Base-by-base conservation (phyloP, 2,113 vertebrate species). In the Ovibos moschatus region DNA sequence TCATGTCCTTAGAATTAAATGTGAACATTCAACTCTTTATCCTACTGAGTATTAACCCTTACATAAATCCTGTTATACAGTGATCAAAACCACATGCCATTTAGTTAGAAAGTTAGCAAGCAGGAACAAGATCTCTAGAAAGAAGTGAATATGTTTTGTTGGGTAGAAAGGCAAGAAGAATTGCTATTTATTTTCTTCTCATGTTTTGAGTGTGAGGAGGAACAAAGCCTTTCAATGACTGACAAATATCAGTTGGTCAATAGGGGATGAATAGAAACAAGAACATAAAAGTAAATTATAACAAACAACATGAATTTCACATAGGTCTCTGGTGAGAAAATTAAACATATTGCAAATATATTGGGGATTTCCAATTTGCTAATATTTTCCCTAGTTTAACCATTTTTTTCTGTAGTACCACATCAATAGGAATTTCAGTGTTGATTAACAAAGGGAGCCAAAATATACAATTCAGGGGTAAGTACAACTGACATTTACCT, bases 361-460 rank as follows among this genome's bases (percentile, higher is more conserved):
- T 33, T 95, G 74, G 67, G 43, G 95, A 92, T 97, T 96, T 97
- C 58, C 92, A 96, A n/a, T 87, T 90, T 95, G 95, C 60, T 97
- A 95, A 94, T 96, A 89, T 92, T 97, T 97, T 89, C 58, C 60
- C 85, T 92, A 51, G 16, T 95, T 96, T 94, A 92, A 83, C 12
- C 51, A 88, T 89, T 95, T 96, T 96, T 30, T 90, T 96, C 67
- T 95, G 88, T 60, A 82, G 85, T 28, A 90, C 6, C 64, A 97
- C 36, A 84, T 82, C 74, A 95, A 76, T 95, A 96, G 86, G 36
- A 86, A 82, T 97, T 96, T 97, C 28, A 91, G 87, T 83, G 87
- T 83, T 98, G 90, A 88, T 96, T 94, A 94, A 92, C 74, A 55
- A 85, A 91, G 15, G 28, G 21, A 87, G 3, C 6, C 27, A 85